Evolutionary conservation across 2,113 vertebrate species (phyloP).

Genomic region (Gadus chalcogrammus): DNA sequence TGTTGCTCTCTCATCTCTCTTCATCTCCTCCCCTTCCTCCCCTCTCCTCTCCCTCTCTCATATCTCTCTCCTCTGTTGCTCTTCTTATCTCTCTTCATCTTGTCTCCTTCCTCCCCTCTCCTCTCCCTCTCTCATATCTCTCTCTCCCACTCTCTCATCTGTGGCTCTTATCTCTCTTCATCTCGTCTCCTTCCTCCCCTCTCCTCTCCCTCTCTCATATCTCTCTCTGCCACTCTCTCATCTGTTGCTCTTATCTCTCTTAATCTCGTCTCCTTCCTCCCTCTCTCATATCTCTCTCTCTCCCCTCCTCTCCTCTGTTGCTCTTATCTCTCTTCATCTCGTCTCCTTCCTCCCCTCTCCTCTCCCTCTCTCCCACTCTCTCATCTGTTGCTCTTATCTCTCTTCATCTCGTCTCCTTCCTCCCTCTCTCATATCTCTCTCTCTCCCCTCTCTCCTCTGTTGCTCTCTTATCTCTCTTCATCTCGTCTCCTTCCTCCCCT

Average conservation of each 20-base stretch:
- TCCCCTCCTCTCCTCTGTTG: conserved; percentile 64
- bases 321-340: conserved; percentile 1
- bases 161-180: background rate
- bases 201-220: background rate
- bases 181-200: background rate
- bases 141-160: conserved; percentile 47
- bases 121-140: conserved; percentile 22
- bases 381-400: background rate
- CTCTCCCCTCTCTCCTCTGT: too few species aligned
- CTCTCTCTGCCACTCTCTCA: conserved; percentile 51
- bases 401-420: background rate
- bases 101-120: background rate
- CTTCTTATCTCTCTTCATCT: background rate
- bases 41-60: background rate
- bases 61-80: conserved; percentile 34
- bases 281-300: conserved; percentile 60
- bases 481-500: too few species aligned
- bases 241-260: conserved; percentile 34
- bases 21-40: background rate
- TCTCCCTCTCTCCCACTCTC: conserved; percentile 23
- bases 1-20: background rate
- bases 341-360: background rate
- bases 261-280: background rate
- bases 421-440: background rate
- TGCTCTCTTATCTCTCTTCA: too few species aligned